Conservation (phyloP, 2,113 vertebrate species). For the Pseudois nayaur region DNA sequence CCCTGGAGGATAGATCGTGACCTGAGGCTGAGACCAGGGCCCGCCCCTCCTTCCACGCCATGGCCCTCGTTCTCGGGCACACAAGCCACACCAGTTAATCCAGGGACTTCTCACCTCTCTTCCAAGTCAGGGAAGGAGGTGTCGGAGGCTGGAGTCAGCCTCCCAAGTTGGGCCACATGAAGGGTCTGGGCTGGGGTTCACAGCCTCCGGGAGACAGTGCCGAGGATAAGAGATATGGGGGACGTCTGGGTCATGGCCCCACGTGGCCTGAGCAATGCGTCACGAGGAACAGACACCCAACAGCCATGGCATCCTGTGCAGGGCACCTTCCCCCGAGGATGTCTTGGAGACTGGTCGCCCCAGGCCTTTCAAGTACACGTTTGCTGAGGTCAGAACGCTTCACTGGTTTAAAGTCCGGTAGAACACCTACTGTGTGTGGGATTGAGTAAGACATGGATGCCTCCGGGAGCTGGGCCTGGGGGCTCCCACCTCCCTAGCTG, state of each 20-base stretch:
- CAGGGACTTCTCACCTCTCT: accelerated
- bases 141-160: background rate
- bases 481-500: too few relatives aligned
- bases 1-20: accelerated
- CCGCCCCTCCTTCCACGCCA: background rate
- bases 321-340: accelerated
- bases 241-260: accelerated
- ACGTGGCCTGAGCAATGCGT: accelerated
- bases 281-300: background rate
- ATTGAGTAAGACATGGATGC: too few relatives aligned
- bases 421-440: too few relatives aligned
- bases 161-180: background rate
- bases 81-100: background rate
- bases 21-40: background rate
- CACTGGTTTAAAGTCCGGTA: accelerated
- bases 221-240: too few relatives aligned
- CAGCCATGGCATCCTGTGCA: accelerated
- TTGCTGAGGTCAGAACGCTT: too few relatives aligned
- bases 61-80: background rate
- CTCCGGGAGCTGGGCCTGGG: background rate
- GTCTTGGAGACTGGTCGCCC: accelerated
- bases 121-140: background rate
- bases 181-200: background rate
- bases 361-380: accelerated
- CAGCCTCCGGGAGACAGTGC: background rate